Base-by-base conservation (phyloP, 2,113 vertebrate species). In the Pagrus major region DNA sequence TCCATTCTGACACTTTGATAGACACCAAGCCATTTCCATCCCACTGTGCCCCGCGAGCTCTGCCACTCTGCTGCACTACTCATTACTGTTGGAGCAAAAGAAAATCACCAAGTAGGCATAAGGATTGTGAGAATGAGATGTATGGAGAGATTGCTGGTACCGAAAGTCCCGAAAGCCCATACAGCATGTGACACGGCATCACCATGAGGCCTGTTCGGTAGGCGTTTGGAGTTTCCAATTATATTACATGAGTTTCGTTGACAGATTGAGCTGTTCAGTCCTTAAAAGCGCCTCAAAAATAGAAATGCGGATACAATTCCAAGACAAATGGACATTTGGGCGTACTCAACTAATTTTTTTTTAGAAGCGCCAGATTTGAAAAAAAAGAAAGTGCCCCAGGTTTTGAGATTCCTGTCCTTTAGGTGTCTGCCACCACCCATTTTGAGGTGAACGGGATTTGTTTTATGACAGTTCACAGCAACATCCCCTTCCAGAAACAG, bases 1-100 rank as follows among this genome's bases (percentile, higher is more conserved):
- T 88, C 89, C 67, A 52, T 87, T 85, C 42, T 86, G 89, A 91
- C 86, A 89, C 80, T 84, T 90, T 90, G 92, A 93, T 82, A 79
- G 90, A 90, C 90, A 84, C 63, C 46, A 2, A 83, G 79, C 77
- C 89, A 77, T 92, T 91, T 89, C 83, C 76, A 56, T 76, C 87
- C 86, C 79, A 85, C 81, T 71, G 86, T 80, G 80, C 74, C 63
- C 72, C 27, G 77, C 86, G 0, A 76, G 81, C 67, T 74, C 81
- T 68, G 75, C 80, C 86, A 90, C 84, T 82, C 81, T 27, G 72
- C 77, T 80, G 83, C 79, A 81, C 83, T 79, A 69, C 79, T 82
- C 76, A 88, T 90, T 86, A 88, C 83, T 39, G 68, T 60, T 52
- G 69, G 71, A 81, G 64, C 84, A 83, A 88, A n/a, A 86, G 58